Percentiles rank a stretch among this genome's conserved stretches.
Conservation (phyloP, 2,797 vertebrate species). For the Lates japonicus region DNA sequence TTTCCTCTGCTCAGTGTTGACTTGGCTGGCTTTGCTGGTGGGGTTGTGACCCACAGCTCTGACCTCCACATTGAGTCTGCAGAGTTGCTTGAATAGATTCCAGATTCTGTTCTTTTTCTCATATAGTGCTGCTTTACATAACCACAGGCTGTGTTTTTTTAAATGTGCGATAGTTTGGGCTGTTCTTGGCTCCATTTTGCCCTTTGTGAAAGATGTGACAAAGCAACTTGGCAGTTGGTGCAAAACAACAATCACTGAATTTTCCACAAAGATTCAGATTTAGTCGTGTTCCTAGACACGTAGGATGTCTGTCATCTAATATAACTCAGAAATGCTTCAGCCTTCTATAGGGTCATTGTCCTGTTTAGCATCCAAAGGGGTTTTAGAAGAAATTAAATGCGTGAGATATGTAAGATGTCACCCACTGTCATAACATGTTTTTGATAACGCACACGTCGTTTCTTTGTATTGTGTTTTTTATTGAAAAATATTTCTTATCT, state of each 20-base stretch:
- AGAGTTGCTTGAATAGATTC: conserved; percentile 30
- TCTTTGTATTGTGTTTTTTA: background rate
- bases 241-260: conserved; percentile 9
- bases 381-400: background rate
- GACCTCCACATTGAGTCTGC: conserved; percentile 38
- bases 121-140: conserved; percentile 26
- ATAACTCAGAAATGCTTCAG: background rate
- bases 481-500: background rate
- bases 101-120: conserved; percentile 22
- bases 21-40: conserved; percentile 17
- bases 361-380: background rate
- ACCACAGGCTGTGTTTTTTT: conserved; percentile 29
- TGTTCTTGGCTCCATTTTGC: conserved; percentile 23
- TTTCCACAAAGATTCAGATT: conserved; percentile 9
- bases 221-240: conserved; percentile 21
- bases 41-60: conserved; percentile 36
- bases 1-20: background rate
- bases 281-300: background rate
- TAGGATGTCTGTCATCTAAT: background rate
- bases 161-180: background rate
- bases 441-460: background rate
- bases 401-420: background rate
- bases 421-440: background rate
- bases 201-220: conserved; percentile 10
- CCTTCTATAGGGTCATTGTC: background rate